phyloP scores from a whole-genome alignment of 1,140 invertebrate species.

The Pogonomyrmex barbatus region DNA sequence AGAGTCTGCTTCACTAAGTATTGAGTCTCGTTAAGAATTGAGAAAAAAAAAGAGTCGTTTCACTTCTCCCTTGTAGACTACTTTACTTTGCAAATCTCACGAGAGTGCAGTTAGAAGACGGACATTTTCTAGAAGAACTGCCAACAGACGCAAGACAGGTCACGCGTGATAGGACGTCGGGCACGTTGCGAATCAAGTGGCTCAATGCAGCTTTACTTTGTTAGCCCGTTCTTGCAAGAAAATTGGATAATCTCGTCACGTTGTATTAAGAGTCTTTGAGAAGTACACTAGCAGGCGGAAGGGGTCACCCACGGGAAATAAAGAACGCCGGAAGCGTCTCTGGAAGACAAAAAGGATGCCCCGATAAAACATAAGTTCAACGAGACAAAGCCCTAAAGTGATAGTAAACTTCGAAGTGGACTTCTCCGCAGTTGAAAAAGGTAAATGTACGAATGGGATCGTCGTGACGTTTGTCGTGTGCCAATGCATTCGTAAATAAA shows the following conservation, averaged over 20 bases:
- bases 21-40: background rate
- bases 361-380: conserved; percentile 73
- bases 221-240: conserved; percentile 34
- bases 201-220: conserved; percentile 42
- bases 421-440: conserved; percentile 34
- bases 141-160: background rate
- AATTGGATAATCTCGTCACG: conserved; percentile 60
- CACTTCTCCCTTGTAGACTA: background rate
- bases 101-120: conserved; percentile 29
- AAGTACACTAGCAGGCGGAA: conserved; percentile 34
- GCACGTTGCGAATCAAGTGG: conserved; percentile 13
- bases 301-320: conserved; percentile 60
- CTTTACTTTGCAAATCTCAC: conserved; percentile 47
- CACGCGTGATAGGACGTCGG: background rate
- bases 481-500: background rate
- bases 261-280: conserved; percentile 59
- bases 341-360: conserved; percentile 63
- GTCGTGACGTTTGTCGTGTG: background rate
- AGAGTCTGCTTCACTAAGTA: conserved; percentile 7
- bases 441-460: background rate
- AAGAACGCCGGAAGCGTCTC: conserved; percentile 67
- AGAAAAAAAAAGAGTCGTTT: background rate
- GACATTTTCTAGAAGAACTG: conserved; percentile 10
- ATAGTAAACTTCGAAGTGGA: conserved; percentile 69
- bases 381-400: conserved; percentile 63